Percentiles rank a stretch among this genome's conserved stretches.
Evolutionary conservation across 2,888 invertebrate genomes (phyloP).

Genomic region (Melitaea athalia): DNA sequence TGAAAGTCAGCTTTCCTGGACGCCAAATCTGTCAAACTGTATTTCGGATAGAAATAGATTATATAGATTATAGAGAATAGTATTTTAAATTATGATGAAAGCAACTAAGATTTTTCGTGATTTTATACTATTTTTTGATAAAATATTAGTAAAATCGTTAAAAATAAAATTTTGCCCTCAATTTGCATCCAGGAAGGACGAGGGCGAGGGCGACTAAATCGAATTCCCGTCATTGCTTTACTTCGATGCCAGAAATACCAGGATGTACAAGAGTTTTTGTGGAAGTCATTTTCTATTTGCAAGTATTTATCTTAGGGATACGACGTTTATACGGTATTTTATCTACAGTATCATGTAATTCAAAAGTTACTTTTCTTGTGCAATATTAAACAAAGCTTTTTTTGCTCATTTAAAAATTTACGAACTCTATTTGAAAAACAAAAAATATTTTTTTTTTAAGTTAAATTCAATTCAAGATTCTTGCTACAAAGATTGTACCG

Average conservation of each 20-base stretch:
- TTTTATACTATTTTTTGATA: background rate
- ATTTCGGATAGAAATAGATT: too few species aligned
- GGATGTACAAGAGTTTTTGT: constrained; percentile 45
- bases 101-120: background rate
- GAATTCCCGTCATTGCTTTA: constrained; percentile 75
- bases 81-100: background rate
- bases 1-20: too few species aligned
- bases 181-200: constrained; percentile 76
- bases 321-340: background rate
- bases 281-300: constrained; percentile 15
- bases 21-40: too few species aligned
- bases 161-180: constrained; percentile 65
- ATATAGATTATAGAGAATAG: too few species aligned
- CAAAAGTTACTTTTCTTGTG: too few species aligned
- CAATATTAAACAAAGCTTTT: too few species aligned
- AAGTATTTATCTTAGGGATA: background rate
- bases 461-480: too few species aligned
- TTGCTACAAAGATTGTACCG: too few species aligned
- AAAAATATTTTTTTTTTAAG: too few species aligned
- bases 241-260: constrained; percentile 57
- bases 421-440: too few species aligned
- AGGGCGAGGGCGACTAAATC: constrained; percentile 68
- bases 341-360: too few species aligned
- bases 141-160: constrained; percentile 38
- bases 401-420: too few species aligned